Conservation (phyloP, 2,113 vertebrate species). For the Morone chrysops region DNA sequence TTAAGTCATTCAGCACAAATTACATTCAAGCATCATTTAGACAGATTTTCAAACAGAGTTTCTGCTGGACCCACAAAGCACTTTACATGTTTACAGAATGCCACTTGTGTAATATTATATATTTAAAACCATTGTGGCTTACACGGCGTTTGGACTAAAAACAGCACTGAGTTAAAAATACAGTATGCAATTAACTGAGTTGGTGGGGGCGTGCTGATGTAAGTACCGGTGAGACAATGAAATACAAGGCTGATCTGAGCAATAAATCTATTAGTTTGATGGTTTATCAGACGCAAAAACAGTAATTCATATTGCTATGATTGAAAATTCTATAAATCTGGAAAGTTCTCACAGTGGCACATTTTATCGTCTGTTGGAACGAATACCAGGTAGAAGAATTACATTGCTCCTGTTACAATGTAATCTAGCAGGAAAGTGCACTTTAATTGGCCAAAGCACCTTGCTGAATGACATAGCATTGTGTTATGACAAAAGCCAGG, state of each 20-base stretch:
- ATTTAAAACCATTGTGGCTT: background rate
- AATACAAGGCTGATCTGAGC: background rate
- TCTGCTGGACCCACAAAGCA: background rate
- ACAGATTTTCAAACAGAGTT: slow-evolving; percentile 3
- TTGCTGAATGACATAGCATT: background rate
- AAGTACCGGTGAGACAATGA: background rate
- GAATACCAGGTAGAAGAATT: background rate
- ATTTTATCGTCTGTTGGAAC: background rate
- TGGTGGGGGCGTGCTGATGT: background rate
- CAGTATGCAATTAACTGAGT: background rate
- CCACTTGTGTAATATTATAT: background rate
- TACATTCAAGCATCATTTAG: slow-evolving; percentile 23
- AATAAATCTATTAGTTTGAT: background rate
- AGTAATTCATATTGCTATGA: background rate
- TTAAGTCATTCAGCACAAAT: slow-evolving; percentile 28
- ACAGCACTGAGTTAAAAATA: background rate
- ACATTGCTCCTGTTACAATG: background rate
- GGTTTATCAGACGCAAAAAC: background rate
- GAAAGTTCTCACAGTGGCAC: background rate
- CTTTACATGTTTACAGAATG: slow-evolving; percentile 19
- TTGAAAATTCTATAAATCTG: background rate
- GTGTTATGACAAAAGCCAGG: background rate
- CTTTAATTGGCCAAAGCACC: background rate
- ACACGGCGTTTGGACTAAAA: background rate
- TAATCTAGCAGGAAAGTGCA: background rate